Evolutionary conservation across 2,797 vertebrate species (phyloP), one percentile per base, ranked within the genome.

Genomic region (Scolopax rusticola): DNA sequence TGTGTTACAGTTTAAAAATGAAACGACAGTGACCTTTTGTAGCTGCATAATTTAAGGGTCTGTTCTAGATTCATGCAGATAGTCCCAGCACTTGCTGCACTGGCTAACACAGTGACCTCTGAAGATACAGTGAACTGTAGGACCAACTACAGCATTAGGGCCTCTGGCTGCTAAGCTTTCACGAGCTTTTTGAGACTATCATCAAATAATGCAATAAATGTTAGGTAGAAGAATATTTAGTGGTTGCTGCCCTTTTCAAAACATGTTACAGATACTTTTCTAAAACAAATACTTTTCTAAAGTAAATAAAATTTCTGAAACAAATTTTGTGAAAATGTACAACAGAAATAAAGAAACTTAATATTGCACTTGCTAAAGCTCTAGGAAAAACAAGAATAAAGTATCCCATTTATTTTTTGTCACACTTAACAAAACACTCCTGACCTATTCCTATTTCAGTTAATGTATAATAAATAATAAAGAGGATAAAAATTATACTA

Each of bases 1-100:
- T 36, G 68, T 54, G 79, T 41, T 80, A 69, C 53, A 75, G 76
- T 50, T 94, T 76, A 68, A 57, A 64, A 78, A 89, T 53, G 28
- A 76, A 87, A 63, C 0, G 2, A 41, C 56, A 45, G 73, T 2
- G 57, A 47, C 65, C 65, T 95, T 91, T 41, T 14, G 36, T 40
- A 73, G 82, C 82, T 51, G 24, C 21, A 23, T 47, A 63, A 70
- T 63, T 43, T n/a, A 30, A 87, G 30, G 60, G 12, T 76, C 60
- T 74, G 41, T 21, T 87, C 68, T 36, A 89, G 61, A 83, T 41
- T 53, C 38, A 60, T 0, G 0, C 17, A 65, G 70, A 21, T 3
- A 36, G 38, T 12, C 27, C 12, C 70, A 51, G 50, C 14, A 51
- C 25, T 40, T 19, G 20, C 30, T 30, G 27, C 5, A 12, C 15